A percentile compares a stretch with the other conserved stretches of the same genome.
Evolutionary conservation across 2,888 invertebrate genomes (phyloP).

Genomic region (Erannis defoliaria): DNA sequence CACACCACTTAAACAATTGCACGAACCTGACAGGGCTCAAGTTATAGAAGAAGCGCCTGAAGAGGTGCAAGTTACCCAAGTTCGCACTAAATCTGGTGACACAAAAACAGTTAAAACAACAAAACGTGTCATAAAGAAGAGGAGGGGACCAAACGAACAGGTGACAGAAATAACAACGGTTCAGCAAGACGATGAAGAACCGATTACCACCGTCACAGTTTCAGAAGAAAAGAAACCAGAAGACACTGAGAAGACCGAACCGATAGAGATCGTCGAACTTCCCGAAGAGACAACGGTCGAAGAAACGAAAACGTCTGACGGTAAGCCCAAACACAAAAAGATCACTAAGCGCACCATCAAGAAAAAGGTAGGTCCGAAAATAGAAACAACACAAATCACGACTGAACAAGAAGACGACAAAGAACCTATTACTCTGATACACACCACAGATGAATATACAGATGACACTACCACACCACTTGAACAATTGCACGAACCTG

Average conservation of each 20-base stretch:
- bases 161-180: conserved; percentile 44
- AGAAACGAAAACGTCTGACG: conserved; percentile 55
- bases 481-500: conserved; percentile 17
- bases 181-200: conserved; percentile 44
- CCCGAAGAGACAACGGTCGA: conserved; percentile 58
- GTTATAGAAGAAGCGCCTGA: conserved; percentile 48
- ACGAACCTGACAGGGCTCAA: conserved; percentile 47
- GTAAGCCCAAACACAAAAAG: conserved; percentile 56
- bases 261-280: conserved; percentile 60
- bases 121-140: conserved; percentile 55
- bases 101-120: conserved; percentile 56
- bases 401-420: conserved; percentile 59
- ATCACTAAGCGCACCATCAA: conserved; percentile 51
- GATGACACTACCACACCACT: conserved; percentile 49
- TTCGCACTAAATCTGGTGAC: conserved; percentile 43
- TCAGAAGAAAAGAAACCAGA: conserved; percentile 47
- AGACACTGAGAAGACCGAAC: conserved; percentile 68
- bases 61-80: conserved; percentile 41
- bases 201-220: conserved; percentile 42
- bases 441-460: conserved; percentile 47
- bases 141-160: conserved; percentile 44
- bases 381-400: conserved; percentile 52
- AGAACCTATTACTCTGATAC: conserved; percentile 43
- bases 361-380: conserved; percentile 45
- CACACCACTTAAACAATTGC: conserved; percentile 37